phyloP scores from a whole-genome alignment of 2,797 vertebrate species.

The Schizopygopsis pylzovi region DNA sequence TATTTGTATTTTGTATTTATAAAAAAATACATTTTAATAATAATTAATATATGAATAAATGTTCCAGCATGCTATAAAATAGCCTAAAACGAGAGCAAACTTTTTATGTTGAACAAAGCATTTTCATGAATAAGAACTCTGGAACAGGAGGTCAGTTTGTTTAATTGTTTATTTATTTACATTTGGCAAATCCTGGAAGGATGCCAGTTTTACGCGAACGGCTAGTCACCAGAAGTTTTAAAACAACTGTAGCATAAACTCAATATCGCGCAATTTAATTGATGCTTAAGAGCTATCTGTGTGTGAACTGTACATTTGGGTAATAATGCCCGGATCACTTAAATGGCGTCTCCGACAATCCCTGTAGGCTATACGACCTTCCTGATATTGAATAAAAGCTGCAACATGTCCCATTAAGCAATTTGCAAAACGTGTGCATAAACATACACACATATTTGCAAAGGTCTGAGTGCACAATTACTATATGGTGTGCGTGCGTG shows the following conservation, averaged over 20 bases:
- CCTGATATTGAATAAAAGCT: constrained; percentile 21
- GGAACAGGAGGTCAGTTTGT: neutral
- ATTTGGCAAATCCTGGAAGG: neutral
- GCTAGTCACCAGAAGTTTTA: neutral
- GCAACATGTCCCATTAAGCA: constrained; percentile 12
- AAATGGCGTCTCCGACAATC: neutral
- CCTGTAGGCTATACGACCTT: neutral
- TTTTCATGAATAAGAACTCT: neutral
- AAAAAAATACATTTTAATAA: neutral
- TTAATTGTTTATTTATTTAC: neutral
- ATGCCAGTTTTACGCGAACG: neutral
- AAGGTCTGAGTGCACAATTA: constrained; percentile 12
- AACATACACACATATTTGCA: neutral
- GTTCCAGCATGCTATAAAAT: neutral
- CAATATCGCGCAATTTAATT: neutral
- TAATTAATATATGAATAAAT: neutral
- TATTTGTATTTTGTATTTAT: neutral
- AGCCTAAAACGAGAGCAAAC: neutral
- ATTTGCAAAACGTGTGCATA: constrained; percentile 28
- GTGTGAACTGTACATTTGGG: neutral
- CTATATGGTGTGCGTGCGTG: neutral
- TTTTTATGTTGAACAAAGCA: neutral
- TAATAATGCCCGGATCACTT: neutral
- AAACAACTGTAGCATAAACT: neutral
- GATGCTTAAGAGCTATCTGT: neutral